Conservation (phyloP, 92 coral and sea anemone species). For the Porites cylindrica region DNA sequence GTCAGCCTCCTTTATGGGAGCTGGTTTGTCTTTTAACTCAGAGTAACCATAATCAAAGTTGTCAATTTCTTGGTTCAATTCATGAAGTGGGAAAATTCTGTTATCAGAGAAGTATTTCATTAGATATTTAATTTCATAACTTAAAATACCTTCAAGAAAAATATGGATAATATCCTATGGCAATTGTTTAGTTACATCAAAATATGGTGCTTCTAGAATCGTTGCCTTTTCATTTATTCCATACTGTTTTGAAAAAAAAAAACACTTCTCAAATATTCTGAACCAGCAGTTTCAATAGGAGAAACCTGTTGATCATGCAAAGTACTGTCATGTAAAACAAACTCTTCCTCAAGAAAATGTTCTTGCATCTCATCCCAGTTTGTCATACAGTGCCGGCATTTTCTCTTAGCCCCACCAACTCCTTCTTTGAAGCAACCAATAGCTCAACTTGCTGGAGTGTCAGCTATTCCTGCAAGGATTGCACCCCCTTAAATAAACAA, state of each 20-base stretch:
- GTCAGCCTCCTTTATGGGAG: conserved; percentile 9
- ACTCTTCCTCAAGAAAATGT: conserved; percentile 23
- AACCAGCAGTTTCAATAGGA: conserved; percentile 18
- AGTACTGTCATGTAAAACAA: background rate
- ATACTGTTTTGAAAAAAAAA: background rate
- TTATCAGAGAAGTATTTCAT: conserved; percentile 11
- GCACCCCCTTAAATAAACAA: conserved; percentile 30
- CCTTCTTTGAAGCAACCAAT: conserved; percentile 31
- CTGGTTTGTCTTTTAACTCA: conserved; percentile 21
- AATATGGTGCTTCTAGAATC: conserved; percentile 4
- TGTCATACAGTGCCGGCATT: conserved; percentile 39
- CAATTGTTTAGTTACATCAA: background rate
- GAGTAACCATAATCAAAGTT: conserved; percentile 20
- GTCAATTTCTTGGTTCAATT: conserved; percentile 9
- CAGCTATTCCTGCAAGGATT: conserved; percentile 29
- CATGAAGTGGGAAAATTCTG: conserved; percentile 3
- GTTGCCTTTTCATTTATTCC: conserved; percentile 12
- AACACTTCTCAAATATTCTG: background rate
- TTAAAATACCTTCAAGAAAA: conserved; percentile 21
- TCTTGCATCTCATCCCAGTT: conserved; percentile 18
- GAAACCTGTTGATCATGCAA: background rate
- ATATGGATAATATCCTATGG: no score
- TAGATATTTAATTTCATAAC: conserved; percentile 19
- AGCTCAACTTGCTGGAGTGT: conserved; percentile 40
- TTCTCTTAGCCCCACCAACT: conserved; percentile 33